Percentiles rank a stretch among this genome's conserved stretches.
Evolutionary conservation across 2,113 vertebrate genomes (phyloP).

Genomic region (Hydrochoerus hydrochaeris): DNA sequence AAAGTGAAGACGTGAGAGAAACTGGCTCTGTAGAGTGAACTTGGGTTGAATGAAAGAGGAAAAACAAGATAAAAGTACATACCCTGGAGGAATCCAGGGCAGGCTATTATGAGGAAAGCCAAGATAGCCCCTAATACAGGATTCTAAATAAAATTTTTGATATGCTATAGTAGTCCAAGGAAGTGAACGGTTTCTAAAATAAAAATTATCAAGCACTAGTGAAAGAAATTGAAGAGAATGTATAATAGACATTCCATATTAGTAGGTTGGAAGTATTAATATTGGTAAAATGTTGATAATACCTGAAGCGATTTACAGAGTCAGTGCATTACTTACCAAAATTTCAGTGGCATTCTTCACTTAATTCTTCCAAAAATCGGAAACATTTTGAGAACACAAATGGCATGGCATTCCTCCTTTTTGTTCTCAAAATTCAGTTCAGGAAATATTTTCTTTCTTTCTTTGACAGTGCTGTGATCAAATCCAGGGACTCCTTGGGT

Average conservation of each 20-base stretch:
- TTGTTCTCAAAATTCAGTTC: not conserved
- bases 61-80: not conserved
- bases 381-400: not conserved
- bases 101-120: not conserved
- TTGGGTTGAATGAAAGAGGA: not conserved
- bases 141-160: not conserved
- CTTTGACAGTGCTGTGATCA: not conserved
- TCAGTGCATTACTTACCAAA: not conserved
- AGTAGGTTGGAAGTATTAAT: not conserved
- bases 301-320: not conserved
- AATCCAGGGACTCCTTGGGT: not conserved
- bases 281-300: not conserved
- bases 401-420: not conserved
- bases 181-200: not conserved
- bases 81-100: not conserved
- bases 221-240: not conserved
- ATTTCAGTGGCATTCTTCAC: not conserved
- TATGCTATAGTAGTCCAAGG: not conserved
- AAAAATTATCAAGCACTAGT: not conserved
- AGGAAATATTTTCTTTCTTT: not conserved
- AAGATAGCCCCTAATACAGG: not conserved
- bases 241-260: not conserved
- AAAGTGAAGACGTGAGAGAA: not conserved
- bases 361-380: not conserved
- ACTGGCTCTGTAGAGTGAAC: not conserved